phyloP scores from a whole-genome alignment of 2,888 invertebrate genomes.

The Thera britannica region DNA sequence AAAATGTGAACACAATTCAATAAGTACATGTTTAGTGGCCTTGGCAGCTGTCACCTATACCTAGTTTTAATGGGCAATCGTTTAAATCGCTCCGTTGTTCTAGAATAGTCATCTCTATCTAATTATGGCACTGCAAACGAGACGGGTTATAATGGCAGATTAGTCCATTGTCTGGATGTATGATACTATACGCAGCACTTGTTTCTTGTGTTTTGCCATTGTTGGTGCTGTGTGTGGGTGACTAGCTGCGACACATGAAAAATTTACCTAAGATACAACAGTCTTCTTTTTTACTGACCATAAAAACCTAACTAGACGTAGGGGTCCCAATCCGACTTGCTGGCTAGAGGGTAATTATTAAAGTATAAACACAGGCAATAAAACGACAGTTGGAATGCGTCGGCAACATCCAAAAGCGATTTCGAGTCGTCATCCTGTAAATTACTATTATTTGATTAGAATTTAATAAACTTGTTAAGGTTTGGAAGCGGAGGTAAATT shows the following conservation, averaged over 20 bases:
- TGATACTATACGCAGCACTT: constrained; percentile 75
- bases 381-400: constrained; percentile 76
- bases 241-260: constrained; percentile 48
- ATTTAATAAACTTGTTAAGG: constrained; percentile 85
- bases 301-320: constrained; percentile 21
- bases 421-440: constrained; percentile 78
- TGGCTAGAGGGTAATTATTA: constrained; percentile 67
- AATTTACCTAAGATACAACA: constrained; percentile 32
- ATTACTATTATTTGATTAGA: constrained; percentile 82
- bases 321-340: constrained; percentile 42
- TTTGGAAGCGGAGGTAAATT: constrained; percentile 80
- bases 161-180: constrained; percentile 70
- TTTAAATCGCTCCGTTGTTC: constrained; percentile 64
- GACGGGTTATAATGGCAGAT: constrained; percentile 61
- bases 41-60: constrained; percentile 46
- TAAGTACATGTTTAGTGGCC: constrained; percentile 50
- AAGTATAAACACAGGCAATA: constrained; percentile 73
- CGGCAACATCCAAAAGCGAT: constrained; percentile 77
- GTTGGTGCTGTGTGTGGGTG: constrained; percentile 68
- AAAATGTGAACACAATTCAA: constrained; percentile 40
- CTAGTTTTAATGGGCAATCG: constrained; percentile 53
- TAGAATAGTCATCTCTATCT: constrained; percentile 61
- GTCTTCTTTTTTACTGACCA: constrained; percentile 20
- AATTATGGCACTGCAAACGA: constrained; percentile 54
- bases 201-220: constrained; percentile 57